Conservation (phyloP, 2,888 invertebrate species). For the Cerceris ruficornis region DNA sequence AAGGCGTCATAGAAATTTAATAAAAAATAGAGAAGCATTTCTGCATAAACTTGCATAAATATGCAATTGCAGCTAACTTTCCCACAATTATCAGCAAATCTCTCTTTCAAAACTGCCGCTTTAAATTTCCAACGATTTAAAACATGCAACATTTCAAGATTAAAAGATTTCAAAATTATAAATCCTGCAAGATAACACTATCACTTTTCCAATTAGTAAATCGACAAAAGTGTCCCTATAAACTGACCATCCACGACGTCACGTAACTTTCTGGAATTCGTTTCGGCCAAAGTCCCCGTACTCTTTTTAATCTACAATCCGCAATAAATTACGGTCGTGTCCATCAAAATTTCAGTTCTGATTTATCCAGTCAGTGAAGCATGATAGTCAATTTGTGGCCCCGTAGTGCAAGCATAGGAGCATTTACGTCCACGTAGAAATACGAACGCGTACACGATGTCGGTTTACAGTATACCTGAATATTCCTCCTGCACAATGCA, state of each 20-base stretch:
- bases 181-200: too few species aligned
- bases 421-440: constrained; percentile 23
- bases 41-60: too few species aligned
- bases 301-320: constrained; percentile 18
- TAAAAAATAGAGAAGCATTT: too few species aligned
- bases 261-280: background rate
- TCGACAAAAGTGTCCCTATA: too few species aligned
- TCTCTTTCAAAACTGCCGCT: too few species aligned
- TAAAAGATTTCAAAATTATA: too few species aligned
- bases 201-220: too few species aligned
- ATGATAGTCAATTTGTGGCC: constrained; percentile 39
- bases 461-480: constrained; percentile 63
- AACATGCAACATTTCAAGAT: too few species aligned
- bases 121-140: too few species aligned
- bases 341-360: constrained; percentile 19
- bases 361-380: constrained; percentile 21
- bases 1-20: too few species aligned
- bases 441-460: constrained; percentile 38
- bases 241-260: background rate
- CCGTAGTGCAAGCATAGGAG: constrained; percentile 10
- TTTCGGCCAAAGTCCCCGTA: background rate
- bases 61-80: too few species aligned
- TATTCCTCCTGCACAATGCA: constrained; percentile 57
- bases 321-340: constrained; percentile 19
- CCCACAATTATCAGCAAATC: too few species aligned